Evolutionary conservation across 2,797 vertebrate species (phyloP).

Genomic region (Leuciscus waleckii): DNA sequence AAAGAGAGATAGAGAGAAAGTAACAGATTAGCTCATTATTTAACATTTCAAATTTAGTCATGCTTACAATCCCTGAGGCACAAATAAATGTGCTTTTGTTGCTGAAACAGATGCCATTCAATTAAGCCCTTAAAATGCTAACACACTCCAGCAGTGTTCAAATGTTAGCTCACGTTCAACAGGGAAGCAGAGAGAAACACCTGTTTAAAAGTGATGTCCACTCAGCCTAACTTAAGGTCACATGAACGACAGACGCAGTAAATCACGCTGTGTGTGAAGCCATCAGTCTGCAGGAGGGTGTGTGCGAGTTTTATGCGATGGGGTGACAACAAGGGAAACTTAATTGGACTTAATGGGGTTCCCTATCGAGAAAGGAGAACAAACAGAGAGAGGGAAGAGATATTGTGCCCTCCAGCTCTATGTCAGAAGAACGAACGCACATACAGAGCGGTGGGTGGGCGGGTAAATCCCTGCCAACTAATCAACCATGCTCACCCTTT

Average conservation of each 20-base stretch:
- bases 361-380: constrained; percentile 74
- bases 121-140: constrained; percentile 4
- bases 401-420: constrained; percentile 70
- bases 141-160: constrained; percentile 2
- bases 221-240: constrained; percentile 23
- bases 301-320: constrained; percentile 66
- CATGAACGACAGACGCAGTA: background rate
- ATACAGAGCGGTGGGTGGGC: constrained; percentile 46
- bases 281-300: constrained; percentile 20
- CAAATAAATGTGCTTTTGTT: constrained; percentile 39
- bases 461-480: constrained; percentile 56
- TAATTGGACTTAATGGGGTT: constrained; percentile 80
- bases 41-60: constrained; percentile 10
- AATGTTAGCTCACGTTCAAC: background rate
- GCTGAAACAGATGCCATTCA: constrained; percentile 46
- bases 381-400: constrained; percentile 71
- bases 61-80: constrained; percentile 30
- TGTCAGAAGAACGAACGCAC: constrained; percentile 65
- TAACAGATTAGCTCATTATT: constrained; percentile 6
- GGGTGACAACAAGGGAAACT: constrained; percentile 67
- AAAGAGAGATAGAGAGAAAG: constrained; percentile 28
- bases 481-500: constrained; percentile 72
- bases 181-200: background rate
- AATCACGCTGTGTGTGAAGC: constrained; percentile 35
- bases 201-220: constrained; percentile 14